These are phyloP conservation scores for Pontoporia blainvillei DNA, from an alignment of 2,113 vertebrate species.

Conservation along the genomic window DNA sequence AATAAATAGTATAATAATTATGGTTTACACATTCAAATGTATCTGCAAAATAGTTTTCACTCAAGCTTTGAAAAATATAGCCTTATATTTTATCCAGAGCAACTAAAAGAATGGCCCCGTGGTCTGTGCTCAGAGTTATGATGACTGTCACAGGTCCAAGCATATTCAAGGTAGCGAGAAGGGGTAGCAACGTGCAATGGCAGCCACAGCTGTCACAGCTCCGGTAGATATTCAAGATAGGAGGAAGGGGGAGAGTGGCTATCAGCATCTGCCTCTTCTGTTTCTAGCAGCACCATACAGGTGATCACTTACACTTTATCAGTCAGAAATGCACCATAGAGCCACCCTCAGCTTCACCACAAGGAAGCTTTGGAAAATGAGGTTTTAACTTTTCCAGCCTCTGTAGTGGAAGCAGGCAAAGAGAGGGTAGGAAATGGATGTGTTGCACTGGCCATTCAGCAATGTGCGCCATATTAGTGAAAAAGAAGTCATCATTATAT, in stretches of 20 bases:
- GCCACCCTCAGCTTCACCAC: neutral
- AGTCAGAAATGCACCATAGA: neutral
- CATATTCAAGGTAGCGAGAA: neutral
- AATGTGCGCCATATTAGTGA: neutral
- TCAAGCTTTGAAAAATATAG: slow-evolving; percentile 13
- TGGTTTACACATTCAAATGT: neutral
- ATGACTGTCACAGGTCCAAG: neutral
- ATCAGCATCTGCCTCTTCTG: no score
- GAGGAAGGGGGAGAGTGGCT: neutral
- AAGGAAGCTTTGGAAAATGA: neutral
- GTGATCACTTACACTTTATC: neutral
- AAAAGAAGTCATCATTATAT: neutral
- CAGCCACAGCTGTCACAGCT: neutral
- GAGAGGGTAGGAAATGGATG: neutral
- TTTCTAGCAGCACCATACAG: neutral
- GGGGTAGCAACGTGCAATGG: fast-evolving
- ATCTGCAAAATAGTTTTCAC: neutral
- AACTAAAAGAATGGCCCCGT: neutral
- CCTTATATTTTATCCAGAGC: neutral
- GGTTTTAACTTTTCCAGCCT: neutral
- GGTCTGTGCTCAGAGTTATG: neutral
- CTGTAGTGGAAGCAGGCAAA: neutral
- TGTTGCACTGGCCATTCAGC: neutral
- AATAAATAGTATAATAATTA: neutral
- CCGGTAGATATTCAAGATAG: neutral